Evolutionary conservation across 2,797 vertebrate genomes (phyloP).

Genomic region (Siniperca undulata): DNA sequence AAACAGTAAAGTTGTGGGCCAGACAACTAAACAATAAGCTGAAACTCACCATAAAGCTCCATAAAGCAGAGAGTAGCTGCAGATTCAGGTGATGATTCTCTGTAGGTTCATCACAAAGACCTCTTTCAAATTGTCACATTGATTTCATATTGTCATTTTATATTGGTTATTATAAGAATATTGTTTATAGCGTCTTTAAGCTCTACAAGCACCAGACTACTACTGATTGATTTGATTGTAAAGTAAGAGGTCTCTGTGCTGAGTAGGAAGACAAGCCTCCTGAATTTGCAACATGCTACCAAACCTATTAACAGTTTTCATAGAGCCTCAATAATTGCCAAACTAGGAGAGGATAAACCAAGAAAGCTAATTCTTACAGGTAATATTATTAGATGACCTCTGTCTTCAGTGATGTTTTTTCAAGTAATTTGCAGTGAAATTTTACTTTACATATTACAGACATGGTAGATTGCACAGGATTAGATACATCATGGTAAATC

Average conservation of each 20-base stretch:
- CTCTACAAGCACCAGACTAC: not conserved
- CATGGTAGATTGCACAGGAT: conserved; percentile 12
- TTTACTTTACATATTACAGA: conserved; percentile 1
- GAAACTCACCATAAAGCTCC: not conserved
- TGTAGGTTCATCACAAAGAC: too few species aligned
- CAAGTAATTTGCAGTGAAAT: not conserved
- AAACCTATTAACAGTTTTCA: not conserved
- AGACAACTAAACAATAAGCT: not conserved
- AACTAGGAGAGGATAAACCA: not conserved
- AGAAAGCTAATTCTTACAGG: not conserved
- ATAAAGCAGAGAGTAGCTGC: too few species aligned
- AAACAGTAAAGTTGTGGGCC: not conserved
- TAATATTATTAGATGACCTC: not conserved
- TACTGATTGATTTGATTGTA: not conserved
- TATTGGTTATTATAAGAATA: not conserved
- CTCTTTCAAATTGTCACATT: too few species aligned
- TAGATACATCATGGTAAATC: not conserved
- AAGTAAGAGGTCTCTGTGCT: not conserved
- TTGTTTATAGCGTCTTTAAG: not conserved
- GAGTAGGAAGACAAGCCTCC: not conserved
- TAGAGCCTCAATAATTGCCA: not conserved
- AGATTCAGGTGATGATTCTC: not conserved
- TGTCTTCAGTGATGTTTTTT: not conserved
- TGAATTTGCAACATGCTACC: not conserved
- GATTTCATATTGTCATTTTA: not conserved